Evolutionary conservation across 2,113 vertebrate species (phyloP).

Genomic region (Boulengeromyrus knoepffleri): DNA sequence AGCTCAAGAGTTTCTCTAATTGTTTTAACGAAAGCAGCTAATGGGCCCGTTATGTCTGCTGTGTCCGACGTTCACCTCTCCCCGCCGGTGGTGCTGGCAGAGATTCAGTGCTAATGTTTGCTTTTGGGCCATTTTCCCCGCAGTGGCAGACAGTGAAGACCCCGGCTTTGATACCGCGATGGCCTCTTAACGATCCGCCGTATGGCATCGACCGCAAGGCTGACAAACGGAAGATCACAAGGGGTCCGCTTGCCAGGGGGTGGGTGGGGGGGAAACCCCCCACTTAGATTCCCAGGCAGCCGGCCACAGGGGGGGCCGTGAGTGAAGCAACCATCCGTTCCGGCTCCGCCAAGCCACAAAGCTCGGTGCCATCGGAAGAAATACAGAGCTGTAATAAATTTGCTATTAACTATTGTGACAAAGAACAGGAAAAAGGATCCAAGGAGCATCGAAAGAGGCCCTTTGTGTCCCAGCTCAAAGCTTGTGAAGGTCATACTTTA

Average conservation of each 20-base stretch:
- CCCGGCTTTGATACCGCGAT: background rate
- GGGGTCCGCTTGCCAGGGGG: background rate
- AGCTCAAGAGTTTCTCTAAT: background rate
- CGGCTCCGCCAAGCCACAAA: background rate
- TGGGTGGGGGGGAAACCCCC: background rate
- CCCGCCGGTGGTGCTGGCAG: background rate
- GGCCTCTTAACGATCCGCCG: background rate
- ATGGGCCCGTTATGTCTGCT: background rate
- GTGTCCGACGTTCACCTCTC: background rate
- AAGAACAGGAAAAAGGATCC: slow-evolving; percentile 11
- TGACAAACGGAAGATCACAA: background rate
- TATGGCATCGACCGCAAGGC: background rate
- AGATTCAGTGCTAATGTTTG: background rate
- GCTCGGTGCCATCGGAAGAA: background rate
- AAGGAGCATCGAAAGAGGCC: slow-evolving; percentile 20
- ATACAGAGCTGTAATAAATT: slow-evolving; percentile 11
- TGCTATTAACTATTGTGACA: slow-evolving; percentile 26
- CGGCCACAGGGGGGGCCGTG: background rate
- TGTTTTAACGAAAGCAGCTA: background rate
- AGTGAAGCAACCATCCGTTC: background rate
- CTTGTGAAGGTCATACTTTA: slow-evolving; percentile 31
- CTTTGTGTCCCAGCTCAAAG: slow-evolving; percentile 18
- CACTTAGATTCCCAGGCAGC: background rate
- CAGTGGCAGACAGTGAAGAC: background rate
- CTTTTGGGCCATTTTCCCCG: background rate